phyloP scores from a whole-genome alignment of 2,888 invertebrate genomes.

The Hyles lineata region DNA sequence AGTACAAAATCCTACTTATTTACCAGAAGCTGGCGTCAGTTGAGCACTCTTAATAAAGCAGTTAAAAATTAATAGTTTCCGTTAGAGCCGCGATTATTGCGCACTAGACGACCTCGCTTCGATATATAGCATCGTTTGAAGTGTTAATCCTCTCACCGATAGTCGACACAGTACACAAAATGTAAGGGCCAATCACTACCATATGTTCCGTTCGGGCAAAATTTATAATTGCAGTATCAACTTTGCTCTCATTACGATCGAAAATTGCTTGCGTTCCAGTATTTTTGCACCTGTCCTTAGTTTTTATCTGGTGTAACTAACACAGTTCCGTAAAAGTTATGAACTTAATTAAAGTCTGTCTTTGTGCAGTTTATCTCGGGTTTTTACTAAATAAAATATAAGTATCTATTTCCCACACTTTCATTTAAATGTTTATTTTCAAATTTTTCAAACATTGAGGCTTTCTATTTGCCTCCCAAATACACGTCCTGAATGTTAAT shows the following conservation, averaged over 20 bases:
- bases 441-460: not conserved
- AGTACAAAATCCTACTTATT: not conserved
- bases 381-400: not conserved
- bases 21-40: not conserved
- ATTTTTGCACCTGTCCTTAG: not conserved
- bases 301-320: not conserved
- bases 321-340: not conserved
- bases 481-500: not conserved
- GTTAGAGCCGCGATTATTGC: conserved; percentile 40
- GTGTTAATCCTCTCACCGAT: conserved; percentile 53
- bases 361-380: no score
- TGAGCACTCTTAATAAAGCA: conserved; percentile 30
- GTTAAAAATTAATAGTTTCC: conserved; percentile 44
- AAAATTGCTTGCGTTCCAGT: not conserved
- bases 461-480: conserved; percentile 5
- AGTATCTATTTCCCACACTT: not conserved
- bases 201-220: not conserved
- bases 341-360: not conserved
- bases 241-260: not conserved
- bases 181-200: not conserved
- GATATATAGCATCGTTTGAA: conserved; percentile 48
- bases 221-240: conserved; percentile 13
- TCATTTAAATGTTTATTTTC: not conserved
- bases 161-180: not conserved
- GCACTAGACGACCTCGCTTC: conserved; percentile 51